These are phyloP conservation scores for Stegastes partitus DNA, from an alignment of 2,113 vertebrate genomes.

Conservation along the genomic window DNA sequence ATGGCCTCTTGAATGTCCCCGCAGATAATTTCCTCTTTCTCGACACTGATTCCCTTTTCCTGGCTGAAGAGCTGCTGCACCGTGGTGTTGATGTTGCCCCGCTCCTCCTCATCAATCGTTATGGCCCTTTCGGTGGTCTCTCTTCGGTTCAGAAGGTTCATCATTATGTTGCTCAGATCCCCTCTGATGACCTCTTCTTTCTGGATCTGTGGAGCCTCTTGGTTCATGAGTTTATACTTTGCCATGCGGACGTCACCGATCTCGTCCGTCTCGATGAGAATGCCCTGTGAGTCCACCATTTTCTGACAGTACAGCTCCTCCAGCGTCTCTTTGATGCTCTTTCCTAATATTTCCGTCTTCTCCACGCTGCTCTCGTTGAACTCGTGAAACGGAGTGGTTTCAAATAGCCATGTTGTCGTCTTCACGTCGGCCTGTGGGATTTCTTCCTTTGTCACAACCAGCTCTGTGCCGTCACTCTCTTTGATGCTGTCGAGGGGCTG, in stretches of 20 bases:
- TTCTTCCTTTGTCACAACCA: conserved; percentile 83
- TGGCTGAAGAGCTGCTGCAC: conserved; percentile 89
- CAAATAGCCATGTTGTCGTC: conserved; percentile 94
- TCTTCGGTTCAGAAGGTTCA: conserved; percentile 88
- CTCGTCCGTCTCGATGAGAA: conserved; percentile 92
- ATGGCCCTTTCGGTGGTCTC: conserved; percentile 83
- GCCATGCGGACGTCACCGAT: conserved; percentile 93
- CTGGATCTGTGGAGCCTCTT: conserved; percentile 89
- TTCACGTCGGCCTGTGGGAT: conserved; percentile 92
- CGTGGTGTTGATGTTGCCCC: conserved; percentile 88
- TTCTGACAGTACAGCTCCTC: conserved; percentile 90
- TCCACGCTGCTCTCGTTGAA: conserved; percentile 88
- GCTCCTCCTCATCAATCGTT: conserved; percentile 88
- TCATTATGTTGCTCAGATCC: conserved; percentile 91
- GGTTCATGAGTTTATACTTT: conserved; percentile 92
- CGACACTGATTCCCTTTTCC: conserved; percentile 82
- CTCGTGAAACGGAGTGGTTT: conserved; percentile 89
- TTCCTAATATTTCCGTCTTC: conserved; percentile 89
- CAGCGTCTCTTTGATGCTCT: conserved; percentile 91
- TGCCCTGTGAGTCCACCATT: conserved; percentile 91
- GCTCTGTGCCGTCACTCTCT: conserved; percentile 81
- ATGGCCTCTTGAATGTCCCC: conserved; percentile 93
- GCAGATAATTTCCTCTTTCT: conserved; percentile 89
- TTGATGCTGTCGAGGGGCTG: conserved; percentile 89
- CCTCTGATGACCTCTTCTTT: conserved; percentile 90